Base-by-base conservation (phyloP, 2,797 vertebrate genomes). In the Coreius guichenoti region DNA sequence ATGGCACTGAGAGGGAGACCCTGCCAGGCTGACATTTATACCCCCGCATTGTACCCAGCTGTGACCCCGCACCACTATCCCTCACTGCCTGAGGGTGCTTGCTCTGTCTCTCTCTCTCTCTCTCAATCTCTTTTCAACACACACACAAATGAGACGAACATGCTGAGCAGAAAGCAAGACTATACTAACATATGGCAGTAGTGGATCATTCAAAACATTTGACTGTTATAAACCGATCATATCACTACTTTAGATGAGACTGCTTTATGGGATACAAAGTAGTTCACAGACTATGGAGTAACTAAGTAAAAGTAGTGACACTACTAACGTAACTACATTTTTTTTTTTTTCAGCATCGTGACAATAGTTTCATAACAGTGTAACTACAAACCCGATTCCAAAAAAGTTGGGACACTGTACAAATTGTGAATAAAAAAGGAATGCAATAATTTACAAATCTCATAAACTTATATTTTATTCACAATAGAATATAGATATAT, bases 21-120 rank as follows among this genome's bases (percentile, higher is more conserved):
- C 92, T 90, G 92, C 92, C 90, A 90, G 75, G 83, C 89, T 95
- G 94, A 95, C 94, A 95, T 95, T 95, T 95, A 95, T 93, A 95
- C 92, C 91, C 91, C 91, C 92, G 94, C 92, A 91, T 89, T 88
- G 86, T 90, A 91, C 92, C 94, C 94, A 95, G 94, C 94, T 95
- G 94, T 92, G 93, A 92, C 91, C 90, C 89, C 89, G 61, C 76
- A 78, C 74, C 76, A 65, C 51, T 39, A 73, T 83, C 67, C 29
- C 82, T 74, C 77, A 51, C 58, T 80, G 77, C 84, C 84, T 65
- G 49, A 80, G 77, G 77, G 76, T 26, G 56, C 84, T 84, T 45
- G 65, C 54, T 90, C 88, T 70, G 83, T 90, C 81, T 81, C 80
- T 58, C 79, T 84, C 70, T 84, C n/a, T 63, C 29, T 65, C 77